Percentiles rank a stretch among this genome's conserved stretches.
These are phyloP conservation scores for Melanotus villosus DNA, from an alignment of 2,888 invertebrate genomes.

Conservation along the genomic window DNA sequence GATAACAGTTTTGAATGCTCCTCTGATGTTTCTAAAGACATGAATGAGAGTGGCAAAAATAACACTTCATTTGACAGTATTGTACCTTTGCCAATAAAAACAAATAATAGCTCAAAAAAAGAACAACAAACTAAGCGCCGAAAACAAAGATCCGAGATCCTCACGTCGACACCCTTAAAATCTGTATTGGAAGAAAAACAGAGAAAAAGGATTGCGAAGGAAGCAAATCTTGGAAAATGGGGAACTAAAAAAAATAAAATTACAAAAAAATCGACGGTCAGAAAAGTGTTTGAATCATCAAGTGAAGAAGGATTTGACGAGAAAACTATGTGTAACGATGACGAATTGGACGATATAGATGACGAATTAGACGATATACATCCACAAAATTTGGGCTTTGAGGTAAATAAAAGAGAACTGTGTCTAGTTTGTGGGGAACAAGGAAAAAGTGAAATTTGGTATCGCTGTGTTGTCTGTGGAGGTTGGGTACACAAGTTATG, in stretches of 20 bases:
- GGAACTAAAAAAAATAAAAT: neutral
- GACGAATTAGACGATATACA: slow-evolving; percentile 12
- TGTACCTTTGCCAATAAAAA: neutral
- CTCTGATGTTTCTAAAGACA: no score
- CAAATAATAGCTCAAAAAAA: neutral
- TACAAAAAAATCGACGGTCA: neutral
- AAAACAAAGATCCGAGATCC: slow-evolving; percentile 16
- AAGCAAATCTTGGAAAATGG: neutral
- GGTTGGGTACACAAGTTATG: neutral
- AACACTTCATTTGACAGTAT: neutral
- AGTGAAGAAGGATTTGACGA: slow-evolving; percentile 11
- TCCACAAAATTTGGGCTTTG: neutral
- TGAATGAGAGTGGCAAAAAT: neutral
- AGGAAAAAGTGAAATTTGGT: no score
- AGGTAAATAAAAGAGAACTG: neutral
- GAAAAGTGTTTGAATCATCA: slow-evolving; percentile 6
- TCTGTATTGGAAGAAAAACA: slow-evolving; percentile 11
- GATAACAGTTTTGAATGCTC: no score
- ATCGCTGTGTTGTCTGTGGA: slow-evolving; percentile 14
- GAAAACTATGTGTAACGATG: neutral
- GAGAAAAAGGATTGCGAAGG: slow-evolving; percentile 4
- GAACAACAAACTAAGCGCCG: neutral
- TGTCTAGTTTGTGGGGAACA: slow-evolving; percentile 8
- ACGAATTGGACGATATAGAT: slow-evolving; percentile 15
- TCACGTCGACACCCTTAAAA: neutral